A percentile compares a stretch with the other conserved stretches of the same genome.
phyloP scores from a whole-genome alignment of 2,888 invertebrate genomes.

The Acrobasis consociella region DNA sequence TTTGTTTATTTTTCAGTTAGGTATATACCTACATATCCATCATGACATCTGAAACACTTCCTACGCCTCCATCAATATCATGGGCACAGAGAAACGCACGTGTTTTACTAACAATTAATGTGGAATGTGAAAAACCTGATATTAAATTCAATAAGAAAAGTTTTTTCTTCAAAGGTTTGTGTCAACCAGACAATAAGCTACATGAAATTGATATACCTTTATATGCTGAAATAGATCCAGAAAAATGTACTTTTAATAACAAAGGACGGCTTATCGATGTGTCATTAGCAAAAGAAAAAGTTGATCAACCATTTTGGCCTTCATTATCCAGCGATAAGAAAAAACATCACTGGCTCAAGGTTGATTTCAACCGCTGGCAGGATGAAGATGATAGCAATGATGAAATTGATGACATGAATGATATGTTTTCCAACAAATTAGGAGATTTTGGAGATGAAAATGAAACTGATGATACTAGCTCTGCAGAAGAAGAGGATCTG shows the following conservation, averaged over 20 bases:
- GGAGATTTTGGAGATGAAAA: conserved; percentile 60
- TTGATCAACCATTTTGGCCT: conserved; percentile 92
- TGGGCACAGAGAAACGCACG: conserved; percentile 95
- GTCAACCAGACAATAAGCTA: conserved; percentile 90
- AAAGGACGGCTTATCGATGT: conserved; percentile 89
- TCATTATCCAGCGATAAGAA: conserved; percentile 91
- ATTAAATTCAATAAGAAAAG: conserved; percentile 86
- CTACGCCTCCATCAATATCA: conserved; percentile 87
- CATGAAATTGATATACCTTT: conserved; percentile 95
- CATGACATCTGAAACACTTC: conserved; percentile 48
- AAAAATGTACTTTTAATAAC: conserved; percentile 87
- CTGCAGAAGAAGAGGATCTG: conserved; percentile 88
- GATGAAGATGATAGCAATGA: conserved; percentile 97
- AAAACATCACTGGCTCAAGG: conserved; percentile 97
- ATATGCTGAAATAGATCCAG: conserved; percentile 91
- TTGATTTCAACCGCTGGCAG: conserved; percentile 98
- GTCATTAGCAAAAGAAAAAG: conserved; percentile 85
- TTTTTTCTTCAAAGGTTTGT: conserved; percentile 91
- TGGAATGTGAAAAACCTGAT: conserved; percentile 92
- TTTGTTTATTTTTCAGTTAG: conserved; percentile 34
- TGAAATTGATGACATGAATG: conserved; percentile 77
- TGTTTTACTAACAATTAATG: conserved; percentile 92
- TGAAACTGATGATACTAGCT: conserved; percentile 84
- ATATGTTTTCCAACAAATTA: conserved; percentile 65
- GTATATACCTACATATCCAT: background rate